Evolutionary conservation across 2,888 invertebrate genomes (phyloP).

Genomic region (Melieria crassipennis): DNA sequence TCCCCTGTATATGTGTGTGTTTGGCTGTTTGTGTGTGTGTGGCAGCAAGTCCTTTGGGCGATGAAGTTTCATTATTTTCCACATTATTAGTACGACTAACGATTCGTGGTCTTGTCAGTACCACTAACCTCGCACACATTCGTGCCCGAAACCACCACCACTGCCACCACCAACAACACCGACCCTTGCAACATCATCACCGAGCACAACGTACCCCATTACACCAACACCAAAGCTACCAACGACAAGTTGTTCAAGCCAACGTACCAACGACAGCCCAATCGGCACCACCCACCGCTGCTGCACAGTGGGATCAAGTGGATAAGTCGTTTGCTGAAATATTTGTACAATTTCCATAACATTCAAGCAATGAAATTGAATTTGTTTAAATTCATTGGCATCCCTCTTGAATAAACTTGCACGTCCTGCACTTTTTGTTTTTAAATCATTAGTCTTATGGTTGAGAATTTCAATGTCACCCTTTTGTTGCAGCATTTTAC

Average conservation of each 20-base stretch:
- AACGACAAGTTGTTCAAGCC: neutral
- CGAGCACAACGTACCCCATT: neutral
- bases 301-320: no score
- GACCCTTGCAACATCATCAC: neutral
- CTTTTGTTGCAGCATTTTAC: no score
- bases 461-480: no score
- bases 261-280: neutral
- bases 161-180: neutral
- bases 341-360: no score
- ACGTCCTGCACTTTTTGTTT: no score
- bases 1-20: slow-evolving; percentile 1
- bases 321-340: no score
- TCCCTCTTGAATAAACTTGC: no score
- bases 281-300: slow-evolving; percentile 14
- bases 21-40: neutral
- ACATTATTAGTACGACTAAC: slow-evolving; percentile 61
- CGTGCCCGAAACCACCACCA: neutral
- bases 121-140: slow-evolving; percentile 20
- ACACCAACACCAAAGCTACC: neutral
- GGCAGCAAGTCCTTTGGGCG: slow-evolving; percentile 26
- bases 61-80: slow-evolving; percentile 56
- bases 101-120: slow-evolving; percentile 55
- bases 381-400: no score
- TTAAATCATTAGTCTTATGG: no score
- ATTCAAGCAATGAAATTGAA: no score